Percentiles rank a stretch among this genome's conserved stretches.
These are phyloP conservation scores for Neodiprion fabricii DNA, from an alignment of 1,140 invertebrate species.

Conservation along the genomic window DNA sequence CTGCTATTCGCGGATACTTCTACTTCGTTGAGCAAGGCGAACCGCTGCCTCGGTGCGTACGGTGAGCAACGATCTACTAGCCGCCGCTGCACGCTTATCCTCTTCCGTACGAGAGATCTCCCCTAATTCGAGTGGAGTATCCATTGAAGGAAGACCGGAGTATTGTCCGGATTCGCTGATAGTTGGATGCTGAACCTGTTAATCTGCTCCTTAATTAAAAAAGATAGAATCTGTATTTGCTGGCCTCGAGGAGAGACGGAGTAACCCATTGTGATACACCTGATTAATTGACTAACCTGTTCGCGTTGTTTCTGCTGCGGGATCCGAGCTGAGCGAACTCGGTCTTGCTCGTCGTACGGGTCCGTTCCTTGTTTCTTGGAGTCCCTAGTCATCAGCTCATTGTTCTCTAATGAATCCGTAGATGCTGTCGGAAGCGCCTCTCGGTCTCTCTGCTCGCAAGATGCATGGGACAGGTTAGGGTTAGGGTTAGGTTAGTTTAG, in stretches of 20 bases:
- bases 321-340: too few relatives aligned
- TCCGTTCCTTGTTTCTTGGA: constrained; percentile 13
- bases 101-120: neutral
- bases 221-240: too few relatives aligned
- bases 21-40: neutral
- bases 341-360: neutral
- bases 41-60: neutral
- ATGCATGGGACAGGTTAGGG: constrained; percentile 47
- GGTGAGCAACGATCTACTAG: neutral
- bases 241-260: neutral
- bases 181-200: too few relatives aligned
- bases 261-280: neutral
- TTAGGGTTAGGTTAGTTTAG: constrained; percentile 24
- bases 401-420: constrained; percentile 62
- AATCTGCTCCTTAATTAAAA: too few relatives aligned
- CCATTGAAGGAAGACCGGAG: too few relatives aligned
- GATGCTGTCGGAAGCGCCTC: constrained; percentile 55
- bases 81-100: neutral
- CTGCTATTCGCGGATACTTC: neutral
- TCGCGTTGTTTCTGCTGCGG: neutral
- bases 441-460: constrained; percentile 32
- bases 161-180: too few relatives aligned
- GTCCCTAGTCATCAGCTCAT: constrained; percentile 54
- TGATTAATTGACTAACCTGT: constrained; percentile 4
- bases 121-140: neutral